Conservation (phyloP, 2,888 invertebrate species). For the Catocala sponsa region DNA sequence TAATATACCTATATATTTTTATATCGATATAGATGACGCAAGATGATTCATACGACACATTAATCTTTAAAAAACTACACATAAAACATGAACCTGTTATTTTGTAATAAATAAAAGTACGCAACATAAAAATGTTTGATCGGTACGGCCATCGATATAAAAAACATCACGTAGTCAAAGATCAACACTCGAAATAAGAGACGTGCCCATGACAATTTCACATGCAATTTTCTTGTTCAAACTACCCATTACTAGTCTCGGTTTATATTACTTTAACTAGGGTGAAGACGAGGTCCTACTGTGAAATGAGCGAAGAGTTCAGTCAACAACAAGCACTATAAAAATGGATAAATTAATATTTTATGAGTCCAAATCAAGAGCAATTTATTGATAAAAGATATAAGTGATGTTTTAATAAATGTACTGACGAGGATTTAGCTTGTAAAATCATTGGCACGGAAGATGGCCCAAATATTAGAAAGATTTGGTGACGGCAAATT, state of each 20-base stretch:
- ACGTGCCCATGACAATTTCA: conserved; percentile 60
- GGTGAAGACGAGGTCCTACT: conserved; percentile 26
- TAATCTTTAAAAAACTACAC: not conserved
- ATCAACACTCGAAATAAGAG: conserved; percentile 43
- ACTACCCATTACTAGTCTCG: conserved; percentile 62
- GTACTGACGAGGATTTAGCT: no score
- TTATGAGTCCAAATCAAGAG: no score
- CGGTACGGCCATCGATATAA: conserved; percentile 13
- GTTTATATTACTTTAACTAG: conserved; percentile 40
- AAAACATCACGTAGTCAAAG: conserved; percentile 40
- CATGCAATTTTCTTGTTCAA: conserved; percentile 72
- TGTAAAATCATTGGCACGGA: no score
- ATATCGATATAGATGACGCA: not conserved
- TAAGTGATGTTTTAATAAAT: no score
- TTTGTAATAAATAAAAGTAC: conserved; percentile 2
- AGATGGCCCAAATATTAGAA: no score
- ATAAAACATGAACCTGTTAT: not conserved
- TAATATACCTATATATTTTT: no score
- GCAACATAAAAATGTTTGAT: conserved; percentile 3
- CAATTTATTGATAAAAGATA: no score
- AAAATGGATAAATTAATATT: no score
- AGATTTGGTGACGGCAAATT: no score
- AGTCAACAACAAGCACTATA: no score
- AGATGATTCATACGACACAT: not conserved
- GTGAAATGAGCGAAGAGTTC: conserved; percentile 14